These are phyloP conservation scores for Lerista edwardsae DNA, from an alignment of 2,797 vertebrate species.

Conservation along the genomic window DNA sequence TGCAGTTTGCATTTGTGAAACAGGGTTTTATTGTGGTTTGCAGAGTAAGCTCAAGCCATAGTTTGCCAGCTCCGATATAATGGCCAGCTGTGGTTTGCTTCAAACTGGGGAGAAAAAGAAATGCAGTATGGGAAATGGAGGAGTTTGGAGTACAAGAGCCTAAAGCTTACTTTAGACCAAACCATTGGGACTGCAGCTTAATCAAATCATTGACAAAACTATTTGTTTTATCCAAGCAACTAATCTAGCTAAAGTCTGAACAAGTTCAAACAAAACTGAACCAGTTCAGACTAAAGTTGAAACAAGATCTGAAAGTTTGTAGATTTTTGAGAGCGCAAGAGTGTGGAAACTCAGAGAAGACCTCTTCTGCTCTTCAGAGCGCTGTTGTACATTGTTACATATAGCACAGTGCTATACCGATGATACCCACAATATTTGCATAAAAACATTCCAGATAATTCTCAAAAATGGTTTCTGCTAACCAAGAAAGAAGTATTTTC, in stretches of 20 bases:
- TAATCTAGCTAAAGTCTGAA: neutral
- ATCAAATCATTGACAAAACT: neutral
- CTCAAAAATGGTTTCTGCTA: neutral
- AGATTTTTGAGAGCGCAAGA: neutral
- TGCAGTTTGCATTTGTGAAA: neutral
- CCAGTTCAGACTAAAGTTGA: too few species aligned
- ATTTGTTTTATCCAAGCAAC: neutral
- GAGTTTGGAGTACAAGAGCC: neutral
- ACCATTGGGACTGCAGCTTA: neutral
- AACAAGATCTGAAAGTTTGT: neutral
- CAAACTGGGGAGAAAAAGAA: neutral
- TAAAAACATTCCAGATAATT: neutral
- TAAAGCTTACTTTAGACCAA: neutral
- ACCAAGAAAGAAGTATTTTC: neutral
- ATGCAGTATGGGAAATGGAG: neutral
- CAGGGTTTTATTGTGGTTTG: neutral
- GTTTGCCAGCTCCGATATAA: neutral
- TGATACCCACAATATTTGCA: neutral
- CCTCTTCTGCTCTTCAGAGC: neutral
- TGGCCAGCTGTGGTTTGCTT: neutral
- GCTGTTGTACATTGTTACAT: neutral
- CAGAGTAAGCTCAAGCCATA: neutral
- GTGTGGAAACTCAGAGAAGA: neutral
- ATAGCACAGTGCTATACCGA: neutral
- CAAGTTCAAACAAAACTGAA: too few species aligned